Conservation (phyloP, 2,888 invertebrate species). For the Eristalis arbustorum region DNA sequence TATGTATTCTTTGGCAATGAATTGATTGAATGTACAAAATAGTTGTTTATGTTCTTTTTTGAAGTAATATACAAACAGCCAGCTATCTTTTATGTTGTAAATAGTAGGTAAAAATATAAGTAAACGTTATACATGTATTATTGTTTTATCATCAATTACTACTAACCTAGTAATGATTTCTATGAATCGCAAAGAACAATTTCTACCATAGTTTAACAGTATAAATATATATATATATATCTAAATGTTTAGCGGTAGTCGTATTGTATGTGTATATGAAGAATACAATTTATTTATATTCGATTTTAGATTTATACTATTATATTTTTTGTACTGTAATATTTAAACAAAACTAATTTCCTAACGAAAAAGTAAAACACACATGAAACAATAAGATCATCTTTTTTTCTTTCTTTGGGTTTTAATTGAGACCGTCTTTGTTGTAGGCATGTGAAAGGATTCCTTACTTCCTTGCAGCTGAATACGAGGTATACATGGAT, state of each 20-base stretch:
- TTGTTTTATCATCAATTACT: conserved; percentile 54
- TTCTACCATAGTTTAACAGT: conserved; percentile 48
- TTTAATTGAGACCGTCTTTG: neutral
- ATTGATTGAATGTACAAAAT: conserved; percentile 57
- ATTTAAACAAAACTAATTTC: conserved; percentile 71
- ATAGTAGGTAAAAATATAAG: conserved; percentile 35
- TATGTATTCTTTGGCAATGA: conserved; percentile 40
- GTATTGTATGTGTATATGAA: conserved; percentile 60
- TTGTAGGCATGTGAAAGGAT: neutral
- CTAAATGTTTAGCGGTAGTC: conserved; percentile 59
- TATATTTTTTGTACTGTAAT: conserved; percentile 73
- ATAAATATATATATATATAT: conserved; percentile 37
- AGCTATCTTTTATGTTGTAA: conserved; percentile 61
- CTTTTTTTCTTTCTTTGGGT: neutral
- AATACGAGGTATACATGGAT: neutral
- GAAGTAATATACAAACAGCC: conserved; percentile 24
- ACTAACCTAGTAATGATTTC: conserved; percentile 36
- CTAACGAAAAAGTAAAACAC: conserved; percentile 63
- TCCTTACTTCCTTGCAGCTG: too few relatives aligned
- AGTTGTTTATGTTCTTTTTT: conserved; percentile 33
- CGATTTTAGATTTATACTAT: conserved; percentile 72
- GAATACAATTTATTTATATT: conserved; percentile 72
- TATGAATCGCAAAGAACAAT: conserved; percentile 49
- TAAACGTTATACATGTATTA: conserved; percentile 30
- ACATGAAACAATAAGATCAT: conserved; percentile 41